These are phyloP conservation scores for Eurytoma californica DNA, from an alignment of 2,888 invertebrate species.

Conservation along the genomic window DNA sequence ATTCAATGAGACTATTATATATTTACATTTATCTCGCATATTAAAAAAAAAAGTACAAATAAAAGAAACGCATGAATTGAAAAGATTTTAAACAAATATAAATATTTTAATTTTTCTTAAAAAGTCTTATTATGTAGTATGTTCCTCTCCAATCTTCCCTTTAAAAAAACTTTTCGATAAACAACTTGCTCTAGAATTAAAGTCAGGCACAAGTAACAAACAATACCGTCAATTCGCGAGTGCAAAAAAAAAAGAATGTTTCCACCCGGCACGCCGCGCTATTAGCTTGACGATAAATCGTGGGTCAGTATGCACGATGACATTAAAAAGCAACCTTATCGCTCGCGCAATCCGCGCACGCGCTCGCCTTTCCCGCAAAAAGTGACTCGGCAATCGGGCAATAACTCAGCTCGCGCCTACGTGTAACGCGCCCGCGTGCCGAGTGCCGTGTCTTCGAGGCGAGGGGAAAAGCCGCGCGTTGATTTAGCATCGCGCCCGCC, in stretches of 20 bases:
- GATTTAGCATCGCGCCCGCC: conserved; percentile 4
- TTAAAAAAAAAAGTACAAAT: no score
- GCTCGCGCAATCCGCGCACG: neutral
- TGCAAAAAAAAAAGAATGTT: neutral
- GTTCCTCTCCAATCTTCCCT: no score
- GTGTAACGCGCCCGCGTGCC: neutral
- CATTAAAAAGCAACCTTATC: neutral
- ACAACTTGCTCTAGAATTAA: no score
- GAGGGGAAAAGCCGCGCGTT: neutral
- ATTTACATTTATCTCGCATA: no score
- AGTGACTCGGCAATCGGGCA: neutral
- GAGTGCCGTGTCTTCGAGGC: neutral
- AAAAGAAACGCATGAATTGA: no score
- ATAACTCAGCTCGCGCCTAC: neutral
- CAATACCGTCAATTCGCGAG: neutral
- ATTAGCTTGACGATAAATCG: conserved; percentile 1
- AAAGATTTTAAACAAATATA: no score
- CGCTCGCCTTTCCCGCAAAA: neutral
- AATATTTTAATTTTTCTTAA: no score
- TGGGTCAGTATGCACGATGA: neutral
- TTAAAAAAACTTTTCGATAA: no score
- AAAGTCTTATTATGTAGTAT: no score
- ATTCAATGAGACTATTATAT: no score
- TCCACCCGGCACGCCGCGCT: neutral
- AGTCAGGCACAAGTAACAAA: neutral